Evolutionary conservation across 1,140 invertebrate species (phyloP), one percentile per base, ranked within the genome.

Genomic region (Panagrolaimus sp.): DNA sequence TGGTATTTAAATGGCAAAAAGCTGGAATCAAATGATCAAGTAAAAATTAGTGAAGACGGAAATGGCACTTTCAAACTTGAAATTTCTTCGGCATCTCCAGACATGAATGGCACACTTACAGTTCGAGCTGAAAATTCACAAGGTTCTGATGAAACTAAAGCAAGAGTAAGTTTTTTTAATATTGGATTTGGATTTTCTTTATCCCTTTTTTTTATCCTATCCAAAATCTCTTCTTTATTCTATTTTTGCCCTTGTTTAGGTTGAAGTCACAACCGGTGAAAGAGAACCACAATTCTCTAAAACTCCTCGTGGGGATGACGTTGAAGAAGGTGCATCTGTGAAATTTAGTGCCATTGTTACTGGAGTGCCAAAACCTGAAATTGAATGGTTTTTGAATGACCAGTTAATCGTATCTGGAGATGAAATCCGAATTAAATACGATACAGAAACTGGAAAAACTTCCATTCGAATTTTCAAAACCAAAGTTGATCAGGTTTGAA

Each of bases 51-150:
- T 21, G 76, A 77, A 38, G 24, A 71, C 55, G 75, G 74, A n/a
- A 65, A 74, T 67, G 76, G 76, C 28, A 78, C 66, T 7, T 68
- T 67, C 46, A 94, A 94, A 0, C 84, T 98, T 47, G 95, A 94
- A 14, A 92, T 98, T 70, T 93, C 95, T 81, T 90, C 91, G 73
- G 90, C 96, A 5, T 91, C 90, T 10, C 87, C 90, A 38, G 89
- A 91, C 70, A 94, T 98, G 86, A 89, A 90, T 65, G 95, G 95
- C 21, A 88, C 89, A 70, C 94, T 94, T 77, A 92, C 90, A 14
- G 94, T 92, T 82, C 86, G 89, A 67, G 93, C 92, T 4, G 91
- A 88, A 74, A 95, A 94, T 79, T 17, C 73, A 28, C 28, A 24
- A 12, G 73, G 71, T 32, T 17, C 12, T 32, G 55, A 28, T 46